A percentile compares a stretch with the other conserved stretches of the same genome.
Evolutionary conservation across 2,888 invertebrate species (phyloP).

Genomic region (Adineta ricciae): DNA sequence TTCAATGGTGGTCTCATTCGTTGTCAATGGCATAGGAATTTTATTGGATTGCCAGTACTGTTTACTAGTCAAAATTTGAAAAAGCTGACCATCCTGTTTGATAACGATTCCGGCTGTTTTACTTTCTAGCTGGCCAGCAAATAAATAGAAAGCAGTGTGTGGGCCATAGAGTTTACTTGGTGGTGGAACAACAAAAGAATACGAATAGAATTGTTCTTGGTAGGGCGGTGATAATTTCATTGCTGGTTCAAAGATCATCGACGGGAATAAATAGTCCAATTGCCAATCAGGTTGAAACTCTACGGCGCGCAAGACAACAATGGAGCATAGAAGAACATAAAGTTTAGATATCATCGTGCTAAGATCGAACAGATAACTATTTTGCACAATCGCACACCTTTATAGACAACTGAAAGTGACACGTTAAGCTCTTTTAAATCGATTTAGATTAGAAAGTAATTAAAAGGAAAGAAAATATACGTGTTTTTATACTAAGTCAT

Average conservation of each 20-base stretch:
- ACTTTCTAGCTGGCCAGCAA: neutral
- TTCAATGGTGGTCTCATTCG: neutral
- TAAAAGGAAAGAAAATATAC: too few relatives aligned
- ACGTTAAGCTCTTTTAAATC: neutral
- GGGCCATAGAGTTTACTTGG: slow-evolving; percentile 13
- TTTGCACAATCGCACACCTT: neutral
- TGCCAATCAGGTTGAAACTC: neutral
- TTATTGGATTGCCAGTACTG: neutral
- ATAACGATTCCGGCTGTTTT: neutral
- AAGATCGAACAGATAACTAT: neutral
- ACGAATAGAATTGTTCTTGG: neutral
- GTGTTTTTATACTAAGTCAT: too few relatives aligned
- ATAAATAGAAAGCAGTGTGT: neutral
- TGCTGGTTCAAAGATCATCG: neutral
- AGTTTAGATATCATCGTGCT: neutral
- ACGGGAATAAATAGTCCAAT: neutral
- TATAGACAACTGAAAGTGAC: neutral
- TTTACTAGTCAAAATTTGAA: neutral
- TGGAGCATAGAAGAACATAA: neutral
- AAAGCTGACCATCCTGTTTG: neutral
- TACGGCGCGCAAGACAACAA: neutral
- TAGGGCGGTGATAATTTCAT: neutral
- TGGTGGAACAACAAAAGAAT: neutral
- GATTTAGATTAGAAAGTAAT: too few relatives aligned
- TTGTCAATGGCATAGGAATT: neutral